phyloP scores from a whole-genome alignment of 2,797 vertebrate genomes.

The Macropodus opercularis region DNA sequence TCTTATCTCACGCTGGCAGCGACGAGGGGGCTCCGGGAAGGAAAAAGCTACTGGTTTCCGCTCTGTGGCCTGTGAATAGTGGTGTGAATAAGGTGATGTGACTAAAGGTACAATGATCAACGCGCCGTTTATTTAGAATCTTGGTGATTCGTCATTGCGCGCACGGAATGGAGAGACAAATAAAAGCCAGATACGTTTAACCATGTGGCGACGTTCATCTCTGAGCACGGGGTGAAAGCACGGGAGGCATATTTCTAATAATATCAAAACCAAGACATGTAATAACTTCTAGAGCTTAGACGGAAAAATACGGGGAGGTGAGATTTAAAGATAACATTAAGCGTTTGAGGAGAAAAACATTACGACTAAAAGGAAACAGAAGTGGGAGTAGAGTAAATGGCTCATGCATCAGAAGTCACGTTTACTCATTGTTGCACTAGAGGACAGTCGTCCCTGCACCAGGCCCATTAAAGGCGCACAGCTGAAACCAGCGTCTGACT shows the following conservation, averaged over 20 bases:
- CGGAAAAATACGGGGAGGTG: not conserved
- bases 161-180: not conserved
- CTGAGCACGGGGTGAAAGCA: not conserved
- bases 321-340: not conserved
- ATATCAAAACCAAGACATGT: not conserved
- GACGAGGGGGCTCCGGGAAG: slow-evolving; percentile 17
- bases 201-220: not conserved
- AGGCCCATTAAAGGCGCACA: not conserved
- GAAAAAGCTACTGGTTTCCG: slow-evolving; percentile 49
- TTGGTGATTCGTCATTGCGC: slow-evolving; percentile 4
- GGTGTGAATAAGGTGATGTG: slow-evolving; percentile 50
- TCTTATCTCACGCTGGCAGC: slow-evolving; percentile 9
- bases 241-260: fast-evolving
- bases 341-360: no score
- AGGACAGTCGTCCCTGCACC: no score
- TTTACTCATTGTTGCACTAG: no score
- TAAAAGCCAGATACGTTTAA: not conserved
- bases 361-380: no score
- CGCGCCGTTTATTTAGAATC: slow-evolving; percentile 17
- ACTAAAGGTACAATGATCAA: slow-evolving; percentile 50
- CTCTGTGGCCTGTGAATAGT: slow-evolving; percentile 62
- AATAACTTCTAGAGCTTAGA: not conserved
- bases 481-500: no score
- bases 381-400: no score
- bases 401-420: no score